phyloP scores from a whole-genome alignment of 1,140 invertebrate genomes.

The Panagrolaimus sp. region DNA sequence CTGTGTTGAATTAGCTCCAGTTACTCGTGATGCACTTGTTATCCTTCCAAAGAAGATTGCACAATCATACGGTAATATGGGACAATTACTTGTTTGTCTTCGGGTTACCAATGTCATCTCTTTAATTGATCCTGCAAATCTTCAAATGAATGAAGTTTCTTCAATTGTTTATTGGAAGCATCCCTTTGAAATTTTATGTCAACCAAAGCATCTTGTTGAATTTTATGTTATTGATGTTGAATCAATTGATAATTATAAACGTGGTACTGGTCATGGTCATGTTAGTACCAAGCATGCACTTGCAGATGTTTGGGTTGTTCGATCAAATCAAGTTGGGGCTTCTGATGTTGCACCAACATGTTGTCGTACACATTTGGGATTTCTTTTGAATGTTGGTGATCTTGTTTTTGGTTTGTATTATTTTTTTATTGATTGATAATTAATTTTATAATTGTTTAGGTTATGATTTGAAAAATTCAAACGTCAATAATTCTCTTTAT shows the following conservation, averaged over 20 bases:
- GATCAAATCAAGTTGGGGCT: slow-evolving; percentile 77
- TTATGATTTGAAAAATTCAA: slow-evolving; percentile 53
- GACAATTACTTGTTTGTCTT: slow-evolving; percentile 78
- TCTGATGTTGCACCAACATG: slow-evolving; percentile 77
- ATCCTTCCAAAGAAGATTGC: slow-evolving; percentile 82
- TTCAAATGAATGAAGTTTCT: slow-evolving; percentile 70
- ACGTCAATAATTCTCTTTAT: slow-evolving; percentile 53
- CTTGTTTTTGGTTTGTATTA: slow-evolving; percentile 66
- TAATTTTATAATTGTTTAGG: slow-evolving; percentile 33
- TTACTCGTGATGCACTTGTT: slow-evolving; percentile 90
- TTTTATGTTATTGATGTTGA: slow-evolving; percentile 92
- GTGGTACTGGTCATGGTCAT: slow-evolving; percentile 70
- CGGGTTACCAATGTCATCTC: slow-evolving; percentile 82
- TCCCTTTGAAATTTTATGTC: slow-evolving; percentile 78
- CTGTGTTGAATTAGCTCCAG: slow-evolving; percentile 87
- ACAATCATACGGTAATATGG: slow-evolving; percentile 83
- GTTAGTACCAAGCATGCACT: slow-evolving; percentile 80
- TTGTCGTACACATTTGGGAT: slow-evolving; percentile 81
- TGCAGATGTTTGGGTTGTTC: slow-evolving; percentile 87
- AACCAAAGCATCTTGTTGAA: slow-evolving; percentile 82
- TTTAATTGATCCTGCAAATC: slow-evolving; percentile 83
- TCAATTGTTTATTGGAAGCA: slow-evolving; percentile 74
- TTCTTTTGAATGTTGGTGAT: slow-evolving; percentile 85
- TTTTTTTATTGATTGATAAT: slow-evolving; percentile 22
- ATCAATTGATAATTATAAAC: slow-evolving; percentile 67